Base-by-base conservation (phyloP, 2,888 invertebrate species). In the Rhamnusium bicolor region DNA sequence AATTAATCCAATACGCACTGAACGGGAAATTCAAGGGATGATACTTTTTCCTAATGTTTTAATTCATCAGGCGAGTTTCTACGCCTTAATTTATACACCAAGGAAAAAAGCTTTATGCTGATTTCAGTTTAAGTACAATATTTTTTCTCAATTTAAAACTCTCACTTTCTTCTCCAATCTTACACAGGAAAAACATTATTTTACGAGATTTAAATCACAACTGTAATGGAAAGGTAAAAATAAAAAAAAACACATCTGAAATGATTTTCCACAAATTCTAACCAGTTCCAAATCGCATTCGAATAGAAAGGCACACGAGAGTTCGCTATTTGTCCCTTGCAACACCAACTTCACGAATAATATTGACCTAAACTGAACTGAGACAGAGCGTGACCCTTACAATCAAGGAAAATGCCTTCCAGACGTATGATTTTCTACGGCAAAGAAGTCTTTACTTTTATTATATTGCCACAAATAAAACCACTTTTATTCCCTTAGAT, bases 401-500 rank as follows among this genome's bases (percentile, higher is more conserved):
- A 63, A 63, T 49, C 53, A 65, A 53, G 24, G 14, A 27, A n/a
- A 65, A 51, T 65, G 53, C 65, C 65, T 65, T 53, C 21, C 53
- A 32, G 65, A 53, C 65, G 53, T 63, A 65, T 53, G 65, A 32
- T 53, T 65, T 53, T 51, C 32, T 32, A 7, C 53, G 51, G 12
- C 32, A 19, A 32, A 51, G 19, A 53, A 32, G 19, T 53, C 53
- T 32, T 53, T 53, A 53, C 53, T 65, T 65, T 65, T 65, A 53
- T 65, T 65, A 47, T 53, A 65, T 51, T 19, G 65, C 53, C 40
- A 29, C 51, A 32, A 65, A 65, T 65, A 65, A 53, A 65, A 29
- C 29, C 51, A 65, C 32, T 53, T 32, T 51, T 53, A 65, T 65
- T 65, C 65, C 53, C 27, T 65, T 19, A 29, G 65, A 53, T 53